phyloP scores from a whole-genome alignment of 2,113 vertebrate genomes.

The Salvelinus sp. region DNA sequence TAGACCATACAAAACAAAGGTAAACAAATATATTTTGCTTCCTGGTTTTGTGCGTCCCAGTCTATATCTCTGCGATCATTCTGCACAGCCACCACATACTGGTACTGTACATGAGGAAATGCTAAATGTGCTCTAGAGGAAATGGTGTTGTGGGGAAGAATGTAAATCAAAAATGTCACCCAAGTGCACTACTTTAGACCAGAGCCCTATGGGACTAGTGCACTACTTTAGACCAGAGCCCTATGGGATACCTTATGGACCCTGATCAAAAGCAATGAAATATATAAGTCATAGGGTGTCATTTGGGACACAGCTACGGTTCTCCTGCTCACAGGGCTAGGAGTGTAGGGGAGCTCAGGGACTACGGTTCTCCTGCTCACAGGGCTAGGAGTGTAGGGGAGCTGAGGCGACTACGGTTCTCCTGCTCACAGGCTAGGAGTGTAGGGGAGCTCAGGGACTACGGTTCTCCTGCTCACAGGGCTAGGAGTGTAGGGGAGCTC shows the following conservation, averaged over 20 bases:
- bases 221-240: too few relatives aligned
- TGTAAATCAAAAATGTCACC: not conserved
- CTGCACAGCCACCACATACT: slow-evolving; percentile 46
- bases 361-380: slow-evolving; percentile 56
- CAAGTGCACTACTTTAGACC: too few relatives aligned
- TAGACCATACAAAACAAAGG: slow-evolving; percentile 24
- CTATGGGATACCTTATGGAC: too few relatives aligned
- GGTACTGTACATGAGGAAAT: slow-evolving; percentile 11
- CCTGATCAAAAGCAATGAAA: too few relatives aligned
- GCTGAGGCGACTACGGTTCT: slow-evolving; percentile 78
- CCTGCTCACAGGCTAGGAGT: too few relatives aligned
- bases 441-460: too few relatives aligned
- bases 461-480: too few relatives aligned
- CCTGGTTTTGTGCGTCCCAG: slow-evolving; percentile 21
- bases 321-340: slow-evolving; percentile 49
- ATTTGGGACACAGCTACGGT: too few relatives aligned
- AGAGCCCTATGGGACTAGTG: too few relatives aligned
- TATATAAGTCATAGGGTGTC: too few relatives aligned
- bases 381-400: slow-evolving; percentile 93
- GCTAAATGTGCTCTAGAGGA: slow-evolving; percentile 48
- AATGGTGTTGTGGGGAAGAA: slow-evolving; percentile 38
- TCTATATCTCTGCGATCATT: slow-evolving; percentile 61
- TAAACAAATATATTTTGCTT: slow-evolving; percentile 56
- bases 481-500: too few relatives aligned
- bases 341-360: too few relatives aligned